A percentile compares a stretch with the other conserved stretches of the same genome.
Evolutionary conservation across 2,113 vertebrate genomes (phyloP).

Genomic region (Protobothrops flavoviridis): DNA sequence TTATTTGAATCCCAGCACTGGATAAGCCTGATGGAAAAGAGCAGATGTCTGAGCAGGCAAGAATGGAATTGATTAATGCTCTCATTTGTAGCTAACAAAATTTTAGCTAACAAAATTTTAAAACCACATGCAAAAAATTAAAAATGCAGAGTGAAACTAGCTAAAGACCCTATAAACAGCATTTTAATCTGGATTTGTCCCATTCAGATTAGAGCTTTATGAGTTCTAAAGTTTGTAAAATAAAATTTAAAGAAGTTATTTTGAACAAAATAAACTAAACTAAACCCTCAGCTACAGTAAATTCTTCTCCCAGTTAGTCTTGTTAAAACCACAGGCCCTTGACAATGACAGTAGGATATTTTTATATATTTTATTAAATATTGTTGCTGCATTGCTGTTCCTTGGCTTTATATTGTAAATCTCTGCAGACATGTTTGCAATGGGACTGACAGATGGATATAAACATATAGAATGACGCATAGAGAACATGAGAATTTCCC

Average conservation of each 20-base stretch:
- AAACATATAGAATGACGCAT: not conserved
- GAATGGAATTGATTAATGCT: not conserved
- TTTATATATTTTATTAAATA: not conserved
- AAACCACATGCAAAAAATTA: not conserved
- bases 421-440: not conserved
- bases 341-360: not conserved
- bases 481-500: not conserved
- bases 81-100: not conserved
- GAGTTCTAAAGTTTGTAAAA: not conserved
- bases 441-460: not conserved
- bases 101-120: not conserved
- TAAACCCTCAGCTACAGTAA: not conserved
- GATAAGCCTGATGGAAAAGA: not conserved
- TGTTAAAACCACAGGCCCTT: not conserved
- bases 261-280: not conserved
- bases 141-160: not conserved
- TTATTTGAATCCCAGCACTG: too few relatives aligned
- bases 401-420: not conserved
- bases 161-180: not conserved
- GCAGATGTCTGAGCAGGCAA: not conserved
- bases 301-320: not conserved
- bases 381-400: not conserved
- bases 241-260: not conserved
- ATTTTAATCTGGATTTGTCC: not conserved
- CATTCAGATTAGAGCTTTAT: not conserved